Conservation (phyloP, 1,140 invertebrate genomes). For the Lasioglossum baleicum region DNA sequence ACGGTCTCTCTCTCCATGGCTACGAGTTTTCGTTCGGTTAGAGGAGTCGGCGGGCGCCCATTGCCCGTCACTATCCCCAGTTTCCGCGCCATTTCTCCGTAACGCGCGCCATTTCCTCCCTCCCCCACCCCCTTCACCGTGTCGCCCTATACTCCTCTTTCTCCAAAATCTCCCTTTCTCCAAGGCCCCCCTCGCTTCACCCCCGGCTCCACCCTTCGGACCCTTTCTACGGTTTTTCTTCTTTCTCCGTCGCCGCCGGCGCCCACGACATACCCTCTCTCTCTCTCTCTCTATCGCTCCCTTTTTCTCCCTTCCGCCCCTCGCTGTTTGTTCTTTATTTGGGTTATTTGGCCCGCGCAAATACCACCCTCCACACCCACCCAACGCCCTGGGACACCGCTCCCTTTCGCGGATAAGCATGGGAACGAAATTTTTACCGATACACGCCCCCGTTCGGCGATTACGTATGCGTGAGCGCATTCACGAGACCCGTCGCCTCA, state of each 20-base stretch:
- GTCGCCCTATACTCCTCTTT: constrained; percentile 54
- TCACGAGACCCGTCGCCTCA: constrained; percentile 1
- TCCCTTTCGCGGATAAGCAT: constrained; percentile 39
- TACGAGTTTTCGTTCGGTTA: constrained; percentile 71
- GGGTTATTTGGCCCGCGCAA: constrained; percentile 79
- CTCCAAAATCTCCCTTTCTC: constrained; percentile 4
- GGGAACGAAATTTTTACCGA: constrained; percentile 34
- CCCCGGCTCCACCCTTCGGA: constrained; percentile 15
- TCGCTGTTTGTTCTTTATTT: constrained; percentile 78
- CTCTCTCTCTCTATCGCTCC: constrained; percentile 1
- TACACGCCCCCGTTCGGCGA: neutral
- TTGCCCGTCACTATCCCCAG: constrained; percentile 78
- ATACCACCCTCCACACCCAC: constrained; percentile 72
- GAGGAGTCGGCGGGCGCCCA: constrained; percentile 74
- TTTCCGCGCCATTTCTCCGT: constrained; percentile 80
- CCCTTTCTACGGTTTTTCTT: constrained; percentile 37
- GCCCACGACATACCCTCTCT: constrained; percentile 15
- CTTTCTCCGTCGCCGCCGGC: constrained; percentile 33
- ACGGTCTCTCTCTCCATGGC: constrained; percentile 65
- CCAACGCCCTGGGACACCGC: neutral
- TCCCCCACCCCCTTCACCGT: constrained; percentile 18
- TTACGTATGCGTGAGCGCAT: constrained; percentile 17
- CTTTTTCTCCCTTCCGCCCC: constrained; percentile 44
- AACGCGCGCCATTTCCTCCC: constrained; percentile 80
- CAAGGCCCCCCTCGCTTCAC: neutral